A percentile compares a stretch with the other conserved stretches of the same genome.
Conservation (phyloP, 2,113 vertebrate genomes). For the Monopterus albus region DNA sequence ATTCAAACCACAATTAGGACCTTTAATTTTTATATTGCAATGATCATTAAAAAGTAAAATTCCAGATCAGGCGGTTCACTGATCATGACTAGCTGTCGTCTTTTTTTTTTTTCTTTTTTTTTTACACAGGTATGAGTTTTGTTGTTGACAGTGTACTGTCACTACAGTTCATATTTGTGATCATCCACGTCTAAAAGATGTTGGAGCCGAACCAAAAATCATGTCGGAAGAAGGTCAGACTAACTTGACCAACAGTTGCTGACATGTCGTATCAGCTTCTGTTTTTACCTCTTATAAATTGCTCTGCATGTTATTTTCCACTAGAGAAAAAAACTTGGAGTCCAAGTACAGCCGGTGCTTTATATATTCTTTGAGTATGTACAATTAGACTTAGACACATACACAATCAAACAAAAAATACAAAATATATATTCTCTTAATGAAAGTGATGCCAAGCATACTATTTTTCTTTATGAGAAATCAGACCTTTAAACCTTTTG, state of each 20-base stretch:
- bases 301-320: background rate
- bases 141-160: background rate
- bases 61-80: background rate
- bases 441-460: background rate
- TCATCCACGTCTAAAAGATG: constrained; percentile 1
- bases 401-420: background rate
- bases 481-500: background rate
- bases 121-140: constrained; percentile 2
- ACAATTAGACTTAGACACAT: background rate
- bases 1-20: constrained; percentile 20
- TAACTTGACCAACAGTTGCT: background rate
- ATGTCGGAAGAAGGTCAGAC: background rate
- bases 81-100: too few species aligned
- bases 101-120: background rate
- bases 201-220: background rate
- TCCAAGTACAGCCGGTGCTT: background rate
- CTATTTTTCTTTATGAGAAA: background rate
- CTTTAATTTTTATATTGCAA: too few species aligned
- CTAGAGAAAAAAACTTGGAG: background rate
- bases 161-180: background rate
- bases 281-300: background rate
- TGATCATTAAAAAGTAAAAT: constrained; percentile 13
- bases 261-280: background rate
- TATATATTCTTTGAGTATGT: background rate
- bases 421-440: background rate